Conservation (phyloP, 30 jellyfish, hydroid and myxozoan genomes). For the Cassiopea xamachana region DNA sequence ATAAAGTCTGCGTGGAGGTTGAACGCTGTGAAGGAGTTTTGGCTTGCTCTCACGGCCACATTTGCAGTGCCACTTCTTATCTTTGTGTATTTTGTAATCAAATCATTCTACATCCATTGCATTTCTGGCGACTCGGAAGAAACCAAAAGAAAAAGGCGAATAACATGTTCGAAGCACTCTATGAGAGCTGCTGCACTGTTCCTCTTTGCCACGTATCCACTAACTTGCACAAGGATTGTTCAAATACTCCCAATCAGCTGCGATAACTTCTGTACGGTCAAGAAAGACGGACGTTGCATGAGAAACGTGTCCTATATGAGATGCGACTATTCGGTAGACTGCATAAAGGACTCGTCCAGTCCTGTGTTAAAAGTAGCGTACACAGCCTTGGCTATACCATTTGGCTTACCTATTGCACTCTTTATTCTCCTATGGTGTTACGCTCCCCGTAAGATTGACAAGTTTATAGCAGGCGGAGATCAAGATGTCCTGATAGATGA, state of each 20-base stretch:
- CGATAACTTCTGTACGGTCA: slow-evolving; percentile 28
- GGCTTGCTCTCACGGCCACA: slow-evolving; percentile 53
- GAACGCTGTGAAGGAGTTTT: slow-evolving; percentile 43
- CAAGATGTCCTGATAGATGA: not conserved
- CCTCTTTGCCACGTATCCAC: slow-evolving; percentile 51
- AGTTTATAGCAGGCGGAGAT: not conserved
- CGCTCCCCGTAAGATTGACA: not conserved
- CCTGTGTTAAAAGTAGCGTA: not conserved
- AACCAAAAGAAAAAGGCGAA: not conserved
- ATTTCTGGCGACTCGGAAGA: too few species aligned
- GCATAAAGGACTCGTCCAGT: not conserved
- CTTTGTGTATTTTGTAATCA: slow-evolving; percentile 10
- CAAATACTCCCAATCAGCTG: slow-evolving; percentile 61
- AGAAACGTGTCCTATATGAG: slow-evolving; percentile 23
- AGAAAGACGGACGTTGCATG: slow-evolving; percentile 8
- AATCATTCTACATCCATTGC: not conserved
- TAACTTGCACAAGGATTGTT: slow-evolving; percentile 38
- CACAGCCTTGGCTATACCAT: slow-evolving; percentile 11
- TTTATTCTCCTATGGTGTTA: slow-evolving; percentile 1
- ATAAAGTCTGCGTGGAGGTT: slow-evolving; percentile 33
- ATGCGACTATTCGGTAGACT: slow-evolving; percentile 30
- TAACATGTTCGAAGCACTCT: slow-evolving; percentile 5
- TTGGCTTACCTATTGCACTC: slow-evolving; percentile 12
- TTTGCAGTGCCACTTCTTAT: slow-evolving; percentile 28
- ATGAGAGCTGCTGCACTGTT: slow-evolving; percentile 31